These are phyloP conservation scores for Lordiphosa fenestrarum DNA, from an alignment of 2,888 invertebrate genomes.

Conservation along the genomic window DNA sequence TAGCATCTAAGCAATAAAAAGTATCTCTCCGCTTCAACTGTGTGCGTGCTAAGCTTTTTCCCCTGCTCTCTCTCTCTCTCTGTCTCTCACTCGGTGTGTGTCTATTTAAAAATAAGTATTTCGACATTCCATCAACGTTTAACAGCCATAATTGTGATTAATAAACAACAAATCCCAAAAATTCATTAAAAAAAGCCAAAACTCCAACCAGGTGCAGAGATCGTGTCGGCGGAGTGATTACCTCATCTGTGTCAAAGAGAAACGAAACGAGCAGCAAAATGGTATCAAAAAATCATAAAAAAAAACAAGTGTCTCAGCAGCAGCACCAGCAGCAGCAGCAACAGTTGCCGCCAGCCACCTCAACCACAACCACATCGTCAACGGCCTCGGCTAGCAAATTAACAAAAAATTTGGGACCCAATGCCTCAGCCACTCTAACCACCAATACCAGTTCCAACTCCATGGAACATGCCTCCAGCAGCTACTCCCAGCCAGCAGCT, in stretches of 20 bases:
- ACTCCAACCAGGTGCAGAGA: constrained; percentile 33
- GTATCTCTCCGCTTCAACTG: constrained; percentile 20
- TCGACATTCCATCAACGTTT: constrained; percentile 52
- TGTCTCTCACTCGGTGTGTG: constrained; percentile 35
- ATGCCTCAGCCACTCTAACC: constrained; percentile 55
- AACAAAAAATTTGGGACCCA: constrained; percentile 61
- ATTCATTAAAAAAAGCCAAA: constrained; percentile 25
- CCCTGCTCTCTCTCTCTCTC: constrained; percentile 32
- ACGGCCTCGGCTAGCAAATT: constrained; percentile 66
- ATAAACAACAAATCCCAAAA: constrained; percentile 26
- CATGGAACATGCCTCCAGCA: constrained; percentile 65
- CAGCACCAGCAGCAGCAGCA: constrained; percentile 18
- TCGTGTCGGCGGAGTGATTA: constrained; percentile 57
- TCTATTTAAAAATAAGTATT: constrained; percentile 69
- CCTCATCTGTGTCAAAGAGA: constrained; percentile 55
- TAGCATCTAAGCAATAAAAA: constrained; percentile 23
- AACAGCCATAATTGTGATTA: constrained; percentile 63
- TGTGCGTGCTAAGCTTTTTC: constrained; percentile 49
- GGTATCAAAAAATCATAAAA: constrained; percentile 77
- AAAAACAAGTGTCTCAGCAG: constrained; percentile 67
- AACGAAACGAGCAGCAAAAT: constrained; percentile 55
- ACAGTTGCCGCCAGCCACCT: constrained; percentile 50
- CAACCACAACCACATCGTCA: constrained; percentile 63
- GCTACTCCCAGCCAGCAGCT: constrained; percentile 35
- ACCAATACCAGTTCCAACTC: constrained; percentile 61